Base-by-base conservation (phyloP, 2,113 vertebrate species). In the Fregata magnificens region DNA sequence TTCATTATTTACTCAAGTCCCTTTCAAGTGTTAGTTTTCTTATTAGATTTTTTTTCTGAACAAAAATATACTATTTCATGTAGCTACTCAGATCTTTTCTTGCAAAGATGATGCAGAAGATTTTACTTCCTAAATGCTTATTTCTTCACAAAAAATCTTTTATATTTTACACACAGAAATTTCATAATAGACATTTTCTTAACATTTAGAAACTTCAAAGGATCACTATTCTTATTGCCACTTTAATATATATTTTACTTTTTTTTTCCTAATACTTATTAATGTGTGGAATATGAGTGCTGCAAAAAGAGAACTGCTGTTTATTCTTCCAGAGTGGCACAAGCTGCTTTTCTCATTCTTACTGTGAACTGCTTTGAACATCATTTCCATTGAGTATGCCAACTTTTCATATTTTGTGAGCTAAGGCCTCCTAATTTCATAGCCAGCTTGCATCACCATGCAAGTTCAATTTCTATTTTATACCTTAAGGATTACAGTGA, bases 261-360 rank as follows among this genome's bases (percentile, higher is more conserved):
- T 79, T 65, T 65, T 65, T 71, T 24, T 1, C 32, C 49, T 67
- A 70, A 67, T 77, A 52, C 25, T 90, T 82, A 96, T 74, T 96
- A 93, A 88, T 72, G 24, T 76, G 70, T 78, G 79, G 70, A 88
- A 88, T 88, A 47, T 16, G 20, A 90, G 28, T 38, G 32, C 59
- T 71, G 58, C 38, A 84, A 87, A 97, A 87, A 74, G 80, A 96
- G 90, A 94, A 31, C 29, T 77, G 15, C 44, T 92, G 45, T 93
- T 78, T 95, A 81, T 95, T 91, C 91, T 97, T 96, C 84, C 87
- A 97, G 82, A 94, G 71, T 12, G 2, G 74, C 29, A 88, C 55
- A 93, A 96, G 28, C 90, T 98, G 97, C 84, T 97, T 98, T 98
- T 96, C 90, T 86, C 96, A 96, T 97, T 96, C 94, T 80, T 94